Evolutionary conservation across 2,113 vertebrate species (phyloP), one percentile per base, ranked within the genome.

Genomic region (Gallinago paraguaiae): DNA sequence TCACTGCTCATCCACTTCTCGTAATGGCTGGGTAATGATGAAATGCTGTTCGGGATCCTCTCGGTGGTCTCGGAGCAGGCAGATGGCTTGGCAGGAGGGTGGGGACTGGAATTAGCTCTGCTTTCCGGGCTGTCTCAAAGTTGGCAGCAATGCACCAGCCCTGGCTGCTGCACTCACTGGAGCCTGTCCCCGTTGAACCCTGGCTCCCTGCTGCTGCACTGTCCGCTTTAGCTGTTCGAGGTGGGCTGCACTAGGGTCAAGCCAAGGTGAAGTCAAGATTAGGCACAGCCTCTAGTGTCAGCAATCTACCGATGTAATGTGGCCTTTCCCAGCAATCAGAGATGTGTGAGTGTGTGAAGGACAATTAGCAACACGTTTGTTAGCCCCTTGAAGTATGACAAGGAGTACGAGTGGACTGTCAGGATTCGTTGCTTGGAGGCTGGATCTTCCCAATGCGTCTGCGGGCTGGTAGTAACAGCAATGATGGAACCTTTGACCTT

Each of bases 31-130:
- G 0, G 28, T 94, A 92, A 95, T 90, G 93, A 79, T 11, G 28
- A 91, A 95, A 90, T 7, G 35, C 88, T 67, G 68, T 50, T 95
- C 85, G 56, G 84, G 71, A 88, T 94, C 88, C 53, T 86, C 63
- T 80, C 1, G 69, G 81, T 94, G 94, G 88, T 94, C 88, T 77
- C 18, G 63, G 88, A 85, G 71, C 70, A 74, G 91, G 85, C 76
- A 85, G 89, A 89, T 90, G 96, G 84, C 71, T 92, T 89, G 81
- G 85, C 86, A 95, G 64, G 82, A 90, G 53, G 53, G 39, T 67
- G 54, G 37, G 57, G 33, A 70, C 81, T 81, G 60, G 86, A 83
- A 90, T 71, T 60, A 90, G 82, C 76, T 86, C 60, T 93, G 86
- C 51, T 71, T 81, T 70, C 76, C 74, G 92, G 56, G 51, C 76